Percentiles rank a stretch among this genome's conserved stretches.
These are phyloP conservation scores for Eospalax fontanierii DNA, from an alignment of 2,797 vertebrate species.

Conservation along the genomic window DNA sequence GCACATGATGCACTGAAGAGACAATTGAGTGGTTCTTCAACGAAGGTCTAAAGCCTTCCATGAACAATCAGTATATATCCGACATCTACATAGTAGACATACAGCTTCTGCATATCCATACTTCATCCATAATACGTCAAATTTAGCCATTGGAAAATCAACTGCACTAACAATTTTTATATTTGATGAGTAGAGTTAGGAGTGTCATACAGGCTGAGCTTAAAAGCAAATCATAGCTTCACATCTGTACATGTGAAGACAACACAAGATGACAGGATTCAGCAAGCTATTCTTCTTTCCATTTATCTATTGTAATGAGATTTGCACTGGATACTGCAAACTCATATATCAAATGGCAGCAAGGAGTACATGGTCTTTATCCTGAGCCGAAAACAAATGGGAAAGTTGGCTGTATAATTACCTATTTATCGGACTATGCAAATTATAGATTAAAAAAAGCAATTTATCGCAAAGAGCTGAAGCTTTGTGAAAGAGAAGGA, in stretches of 20 bases:
- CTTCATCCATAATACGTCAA: neutral
- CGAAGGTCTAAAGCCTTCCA: neutral
- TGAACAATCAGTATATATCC: constrained; percentile 15
- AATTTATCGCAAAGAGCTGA: constrained; percentile 19
- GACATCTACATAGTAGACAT: neutral
- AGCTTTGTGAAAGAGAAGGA: neutral
- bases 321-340: neutral
- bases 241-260: constrained; percentile 20
- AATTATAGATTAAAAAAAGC: neutral
- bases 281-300: neutral
- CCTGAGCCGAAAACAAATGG: neutral
- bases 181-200: constrained; percentile 44
- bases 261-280: constrained; percentile 21
- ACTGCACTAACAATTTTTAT: constrained; percentile 14
- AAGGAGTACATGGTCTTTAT: constrained; percentile 36
- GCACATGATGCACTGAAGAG: constrained; percentile 22
- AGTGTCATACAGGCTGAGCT: constrained; percentile 34
- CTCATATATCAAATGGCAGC: constrained; percentile 24
- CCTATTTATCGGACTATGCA: neutral
- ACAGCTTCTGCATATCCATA: neutral
- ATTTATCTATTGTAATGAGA: constrained; percentile 25
- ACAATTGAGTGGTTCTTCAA: neutral
- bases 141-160: constrained; percentile 59
- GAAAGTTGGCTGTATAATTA: neutral
- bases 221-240: constrained; percentile 47